Percentiles rank a stretch among this genome's conserved stretches.
phyloP scores from a whole-genome alignment of 2,797 vertebrate genomes.

The Sus cebifrons region DNA sequence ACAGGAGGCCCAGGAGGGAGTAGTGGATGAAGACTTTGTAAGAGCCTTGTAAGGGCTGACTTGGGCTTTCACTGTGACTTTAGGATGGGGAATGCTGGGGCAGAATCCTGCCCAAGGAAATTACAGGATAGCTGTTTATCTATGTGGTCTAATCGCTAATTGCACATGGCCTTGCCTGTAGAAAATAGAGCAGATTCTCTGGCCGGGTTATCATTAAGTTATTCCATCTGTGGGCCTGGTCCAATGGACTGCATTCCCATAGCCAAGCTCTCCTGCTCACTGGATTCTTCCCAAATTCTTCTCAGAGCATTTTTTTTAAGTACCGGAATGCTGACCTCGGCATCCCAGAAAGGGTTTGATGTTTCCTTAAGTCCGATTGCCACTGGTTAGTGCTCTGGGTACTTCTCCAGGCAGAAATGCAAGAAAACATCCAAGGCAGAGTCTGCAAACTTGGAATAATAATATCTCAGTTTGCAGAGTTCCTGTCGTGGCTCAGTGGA shows the following conservation, averaged over 20 bases:
- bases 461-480: neutral
- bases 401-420: slow-evolving; percentile 35
- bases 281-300: slow-evolving; percentile 15
- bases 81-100: neutral
- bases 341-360: neutral
- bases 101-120: neutral
- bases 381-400: neutral
- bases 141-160: neutral
- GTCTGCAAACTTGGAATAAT: slow-evolving; percentile 28
- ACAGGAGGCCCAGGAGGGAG: too few species aligned
- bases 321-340: neutral
- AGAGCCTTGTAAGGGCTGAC: neutral
- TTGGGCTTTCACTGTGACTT: neutral
- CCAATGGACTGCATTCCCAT: neutral
- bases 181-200: neutral
- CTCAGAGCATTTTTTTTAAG: neutral
- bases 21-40: neutral
- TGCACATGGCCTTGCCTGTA: neutral
- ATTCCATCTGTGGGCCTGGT: neutral
- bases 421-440: neutral
- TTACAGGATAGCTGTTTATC: neutral
- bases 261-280: neutral
- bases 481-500: too few species aligned
- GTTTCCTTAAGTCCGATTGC: neutral
- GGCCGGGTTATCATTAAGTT: neutral